Base-by-base conservation (phyloP, 2,113 vertebrate species). In the Saguinus imperator region DNA sequence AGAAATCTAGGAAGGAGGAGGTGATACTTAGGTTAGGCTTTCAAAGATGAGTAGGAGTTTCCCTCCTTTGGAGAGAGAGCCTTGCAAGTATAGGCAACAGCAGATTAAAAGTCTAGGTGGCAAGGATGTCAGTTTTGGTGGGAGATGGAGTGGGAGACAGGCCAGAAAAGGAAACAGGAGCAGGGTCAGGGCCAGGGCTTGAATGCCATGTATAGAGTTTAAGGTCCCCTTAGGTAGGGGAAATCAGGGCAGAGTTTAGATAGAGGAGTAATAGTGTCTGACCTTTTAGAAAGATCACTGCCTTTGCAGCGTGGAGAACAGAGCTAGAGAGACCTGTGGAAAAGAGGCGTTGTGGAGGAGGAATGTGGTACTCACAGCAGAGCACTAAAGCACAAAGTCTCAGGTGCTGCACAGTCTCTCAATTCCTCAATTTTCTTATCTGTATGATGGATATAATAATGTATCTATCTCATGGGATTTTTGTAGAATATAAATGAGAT, bases 401-500 rank as follows among this genome's bases (percentile, higher is more conserved):
- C n/a, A 43, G 40, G 48, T 68, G 40, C 8, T 11, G 11, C 37
- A 40, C 50, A 23, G n/a, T 61, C 64, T 81, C 80, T 81, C 23
- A 11, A 21, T 43, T 45, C 43, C 57, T 94, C 45, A 0, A 4
- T 91, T 72, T 91, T 64, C 80, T 89, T 93, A 43, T 66, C 55
- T 87, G 8, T 40, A 61, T 88, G 61, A 16, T 14, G 55, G 64
- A 23, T 14, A 35, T 40, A 32, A 45, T 75, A 70, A 77, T 57
- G 58, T 11, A 27, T 89, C n/a, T 94, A 13, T 55, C 45, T 73
- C 70, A 12, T 66, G 61, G 45, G 61, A n/a, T 35, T 68, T 89
- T 73, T 66, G 35, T 96, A 76, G 87, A 84, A 66, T 43, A 21
- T 80, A 66, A 92, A 27, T 43, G 21, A 94, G 72, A 92, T n/a